Evolutionary conservation across 2,797 vertebrate genomes (phyloP), one percentile per base, ranked within the genome.

Genomic region (Anguilla obscura): DNA sequence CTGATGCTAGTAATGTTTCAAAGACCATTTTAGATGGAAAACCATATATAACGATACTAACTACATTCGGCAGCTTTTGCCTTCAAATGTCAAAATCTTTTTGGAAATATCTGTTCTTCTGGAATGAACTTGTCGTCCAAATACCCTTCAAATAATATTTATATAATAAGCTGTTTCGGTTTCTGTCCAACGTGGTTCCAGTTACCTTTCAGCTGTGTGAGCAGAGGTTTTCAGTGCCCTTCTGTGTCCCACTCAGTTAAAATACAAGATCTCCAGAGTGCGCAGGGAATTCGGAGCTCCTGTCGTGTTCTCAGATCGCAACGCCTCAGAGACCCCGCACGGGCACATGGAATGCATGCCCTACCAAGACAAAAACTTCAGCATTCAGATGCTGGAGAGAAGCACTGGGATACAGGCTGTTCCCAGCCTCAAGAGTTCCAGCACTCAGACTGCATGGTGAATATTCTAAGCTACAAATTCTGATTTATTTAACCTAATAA

Each of bases 371-470:
- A 95, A 93, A 89, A 95, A 93, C 87, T 98, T 97, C 92, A 96
- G 91, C 90, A 93, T 99, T 92, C 95, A 93, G 87, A 93, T 91
- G 76, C 93, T 97, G 91, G 96, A 97, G 93, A 96, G 93, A 90
- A 93, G 97, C 91, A 85, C 94, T 0, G 95, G 93, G 1, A 5
- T 92, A 8, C 98, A 98, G 93, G 95, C 94, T 0, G 92, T 96
- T 71, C 93, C 96, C 27, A 87, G 71, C 76, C 84, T 96, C 88
- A 94, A 88, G 88, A 95, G 94, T 90, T 92, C 86, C 84, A 95
- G 94, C 86, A 94, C 96, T 88, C 98, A 99, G 94, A 99, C 98
- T 87, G 94, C 89, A 90, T 96, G 97, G 98, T 98, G 21, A 27
- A 7, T 21, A 1, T 40, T 14, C 58, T 36, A 86, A 54, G 18